These are phyloP conservation scores for Ariopsis seemanni DNA, from an alignment of 2,113 vertebrate genomes.

Conservation along the genomic window DNA sequence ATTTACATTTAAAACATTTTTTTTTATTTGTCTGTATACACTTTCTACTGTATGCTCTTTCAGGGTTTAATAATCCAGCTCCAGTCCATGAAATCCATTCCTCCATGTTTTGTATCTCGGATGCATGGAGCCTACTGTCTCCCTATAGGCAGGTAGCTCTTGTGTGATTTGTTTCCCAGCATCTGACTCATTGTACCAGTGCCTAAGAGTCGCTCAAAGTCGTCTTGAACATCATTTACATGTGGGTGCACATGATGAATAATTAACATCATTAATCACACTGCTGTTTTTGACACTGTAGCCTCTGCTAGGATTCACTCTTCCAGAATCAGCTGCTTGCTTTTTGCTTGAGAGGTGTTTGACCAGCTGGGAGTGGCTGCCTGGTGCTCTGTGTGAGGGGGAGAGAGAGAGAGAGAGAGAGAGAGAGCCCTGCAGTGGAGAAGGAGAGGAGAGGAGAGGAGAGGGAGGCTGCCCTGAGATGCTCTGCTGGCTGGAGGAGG, in stretches of 20 bases:
- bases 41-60: neutral
- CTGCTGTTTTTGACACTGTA: neutral
- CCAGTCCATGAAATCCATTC: slow-evolving; percentile 57
- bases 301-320: neutral
- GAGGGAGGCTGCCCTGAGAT: slow-evolving; percentile 76
- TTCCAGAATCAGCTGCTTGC: neutral
- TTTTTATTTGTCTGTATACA: neutral
- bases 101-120: slow-evolving; percentile 69
- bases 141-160: slow-evolving; percentile 74
- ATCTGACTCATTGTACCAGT: slow-evolving; percentile 44
- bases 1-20: neutral
- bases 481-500: slow-evolving; percentile 86
- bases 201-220: slow-evolving; percentile 16
- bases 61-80: slow-evolving; percentile 31
- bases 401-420: slow-evolving; percentile 13
- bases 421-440: slow-evolving; percentile 47
- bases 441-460: slow-evolving; percentile 52
- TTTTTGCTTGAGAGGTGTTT: slow-evolving; percentile 51
- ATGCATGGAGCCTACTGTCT: slow-evolving; percentile 61
- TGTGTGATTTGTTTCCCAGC: slow-evolving; percentile 65
- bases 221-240: slow-evolving; percentile 17
- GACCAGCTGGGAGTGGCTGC: slow-evolving; percentile 71
- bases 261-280: slow-evolving; percentile 33
- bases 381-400: slow-evolving; percentile 70
- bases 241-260: slow-evolving; percentile 7